A percentile compares a stretch with the other conserved stretches of the same genome.
Evolutionary conservation across 2,113 vertebrate species (phyloP).

Genomic region (Marmota flaviventris): DNA sequence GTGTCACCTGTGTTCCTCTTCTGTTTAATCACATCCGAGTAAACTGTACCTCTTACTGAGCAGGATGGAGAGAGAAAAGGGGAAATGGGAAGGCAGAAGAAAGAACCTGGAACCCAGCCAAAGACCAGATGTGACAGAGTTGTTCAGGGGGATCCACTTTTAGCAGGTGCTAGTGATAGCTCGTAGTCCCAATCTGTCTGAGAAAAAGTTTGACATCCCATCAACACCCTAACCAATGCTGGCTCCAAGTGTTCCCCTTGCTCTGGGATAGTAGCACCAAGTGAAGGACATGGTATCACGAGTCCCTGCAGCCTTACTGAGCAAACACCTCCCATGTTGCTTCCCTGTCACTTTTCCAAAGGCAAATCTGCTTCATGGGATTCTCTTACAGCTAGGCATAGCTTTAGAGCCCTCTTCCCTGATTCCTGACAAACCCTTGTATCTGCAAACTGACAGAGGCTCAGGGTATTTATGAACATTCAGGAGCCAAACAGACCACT

Average conservation of each 20-base stretch:
- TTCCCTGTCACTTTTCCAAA: neutral
- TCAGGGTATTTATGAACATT: neutral
- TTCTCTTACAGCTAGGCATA: neutral
- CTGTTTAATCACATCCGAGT: neutral
- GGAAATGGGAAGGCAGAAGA: neutral
- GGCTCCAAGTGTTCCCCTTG: neutral
- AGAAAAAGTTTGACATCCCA: neutral
- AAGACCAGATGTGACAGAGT: neutral
- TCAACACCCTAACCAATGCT: neutral
- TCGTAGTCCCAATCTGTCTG: neutral
- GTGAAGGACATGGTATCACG: neutral
- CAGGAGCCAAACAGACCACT: neutral
- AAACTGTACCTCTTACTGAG: constrained; percentile 18
- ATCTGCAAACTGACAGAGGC: neutral
- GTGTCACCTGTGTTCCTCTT: neutral
- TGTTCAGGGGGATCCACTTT: neutral
- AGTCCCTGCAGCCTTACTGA: neutral
- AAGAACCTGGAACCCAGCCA: neutral
- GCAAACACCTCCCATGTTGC: neutral
- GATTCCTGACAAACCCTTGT: neutral
- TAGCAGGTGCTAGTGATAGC: neutral
- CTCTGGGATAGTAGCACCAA: neutral
- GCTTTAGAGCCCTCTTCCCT: neutral
- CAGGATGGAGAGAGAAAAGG: neutral
- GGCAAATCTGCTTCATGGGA: neutral